A percentile compares a stretch with the other conserved stretches of the same genome.
Evolutionary conservation across 2,797 vertebrate species (phyloP).

Genomic region (Brachymystax lenok): DNA sequence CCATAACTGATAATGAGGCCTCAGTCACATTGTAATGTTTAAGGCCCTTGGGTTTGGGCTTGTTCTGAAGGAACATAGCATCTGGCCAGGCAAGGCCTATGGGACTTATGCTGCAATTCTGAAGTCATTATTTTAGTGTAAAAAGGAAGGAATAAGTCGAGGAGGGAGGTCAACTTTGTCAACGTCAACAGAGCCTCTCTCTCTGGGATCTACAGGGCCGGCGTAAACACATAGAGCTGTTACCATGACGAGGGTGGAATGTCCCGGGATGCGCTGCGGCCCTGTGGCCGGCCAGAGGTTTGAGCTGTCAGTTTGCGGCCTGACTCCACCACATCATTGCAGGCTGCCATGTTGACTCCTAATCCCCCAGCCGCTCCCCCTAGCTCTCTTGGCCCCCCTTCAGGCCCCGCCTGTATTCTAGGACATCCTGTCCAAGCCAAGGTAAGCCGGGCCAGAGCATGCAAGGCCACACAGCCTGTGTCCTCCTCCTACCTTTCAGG

Average conservation of each 20-base stretch:
- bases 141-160: neutral
- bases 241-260: neutral
- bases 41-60: neutral
- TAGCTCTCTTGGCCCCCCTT: conserved; percentile 1
- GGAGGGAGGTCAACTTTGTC: neutral
- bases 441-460: neutral
- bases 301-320: neutral
- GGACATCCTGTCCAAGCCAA: neutral
- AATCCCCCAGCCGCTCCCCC: neutral
- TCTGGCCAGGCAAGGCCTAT: neutral
- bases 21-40: neutral
- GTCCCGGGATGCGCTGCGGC: neutral
- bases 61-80: neutral
- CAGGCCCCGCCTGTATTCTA: too few species aligned
- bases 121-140: neutral
- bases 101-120: neutral
- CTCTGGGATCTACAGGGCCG: neutral
- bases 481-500: neutral
- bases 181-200: neutral
- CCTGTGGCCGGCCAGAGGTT: neutral
- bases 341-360: neutral
- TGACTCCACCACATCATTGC: neutral
- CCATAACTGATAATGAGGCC: neutral
- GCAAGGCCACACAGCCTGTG: neutral
- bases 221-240: neutral